Evolutionary conservation across 2,888 invertebrate genomes (phyloP).

Genomic region (Cecidostiba fungosa): DNA sequence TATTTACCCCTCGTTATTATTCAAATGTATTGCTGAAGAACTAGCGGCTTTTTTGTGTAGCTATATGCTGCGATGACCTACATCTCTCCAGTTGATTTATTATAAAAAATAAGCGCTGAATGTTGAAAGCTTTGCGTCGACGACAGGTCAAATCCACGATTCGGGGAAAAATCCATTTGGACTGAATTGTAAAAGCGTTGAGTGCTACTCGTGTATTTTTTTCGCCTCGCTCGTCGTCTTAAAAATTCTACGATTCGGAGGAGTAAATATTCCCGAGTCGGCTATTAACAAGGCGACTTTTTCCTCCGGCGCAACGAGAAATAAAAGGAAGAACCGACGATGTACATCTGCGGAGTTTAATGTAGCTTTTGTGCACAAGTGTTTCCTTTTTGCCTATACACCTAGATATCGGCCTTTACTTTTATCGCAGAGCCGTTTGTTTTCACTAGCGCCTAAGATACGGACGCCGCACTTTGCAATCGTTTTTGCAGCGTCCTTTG

Average conservation of each 20-base stretch:
- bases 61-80: background rate
- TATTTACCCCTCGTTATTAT: constrained; percentile 33
- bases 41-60: background rate
- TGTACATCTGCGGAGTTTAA: constrained; percentile 51
- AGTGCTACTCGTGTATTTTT: background rate
- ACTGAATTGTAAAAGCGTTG: background rate
- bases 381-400: constrained; percentile 19
- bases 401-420: constrained; percentile 46
- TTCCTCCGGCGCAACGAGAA: background rate
- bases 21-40: background rate
- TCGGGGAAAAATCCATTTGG: background rate
- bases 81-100: background rate
- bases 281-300: background rate
- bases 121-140: background rate
- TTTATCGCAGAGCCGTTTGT: constrained; percentile 59
- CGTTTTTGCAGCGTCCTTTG: constrained; percentile 18
- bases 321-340: background rate
- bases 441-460: constrained; percentile 42
- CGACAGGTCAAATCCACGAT: too few relatives aligned
- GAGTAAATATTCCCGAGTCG: constrained; percentile 1
- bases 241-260: background rate
- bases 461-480: constrained; percentile 31
- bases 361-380: constrained; percentile 35
- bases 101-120: too few relatives aligned
- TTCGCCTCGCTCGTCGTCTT: background rate